Evolutionary conservation across 2,113 vertebrate species (phyloP), one percentile per base, ranked within the genome.

Genomic region (Philantomba maxwellii): DNA sequence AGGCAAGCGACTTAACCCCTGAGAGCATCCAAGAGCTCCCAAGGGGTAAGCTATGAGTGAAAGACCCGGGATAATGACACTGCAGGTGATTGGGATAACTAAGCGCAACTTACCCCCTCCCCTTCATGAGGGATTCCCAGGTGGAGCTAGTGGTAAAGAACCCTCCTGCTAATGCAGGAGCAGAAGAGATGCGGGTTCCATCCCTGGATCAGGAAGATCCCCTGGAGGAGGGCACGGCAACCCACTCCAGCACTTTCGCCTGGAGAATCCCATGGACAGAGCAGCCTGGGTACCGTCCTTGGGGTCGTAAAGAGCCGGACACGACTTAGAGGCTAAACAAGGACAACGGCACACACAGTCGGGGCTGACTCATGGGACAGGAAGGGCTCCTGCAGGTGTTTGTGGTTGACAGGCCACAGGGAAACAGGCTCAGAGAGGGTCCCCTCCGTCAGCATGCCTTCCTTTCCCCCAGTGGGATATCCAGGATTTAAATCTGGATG

Each of bases 221-320:
- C 1, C 36, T 26, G 12, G 21, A 75, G 70, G 23, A 75, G 23
- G 70, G 39, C 36, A 26, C 2, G 6, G 39, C 70, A 73, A 43
- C 70, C 39, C 70, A 26, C 36, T 43, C 36, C 21, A 39, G 23
- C 23, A 7, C 3, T 26, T 23, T 43, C 6, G 12, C 39, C 70
- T 26, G 12, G 39, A 43, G 39, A 43, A 75, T 43, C 5, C 23
- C 39, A 2, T 7, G 3, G 11, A 25, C 70, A 75, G 23, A 43
- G 70, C 6, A 75, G 39, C 23, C 36, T 43, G 70, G 23, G 39
- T 75, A 14, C 39, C 14, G 70, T 43, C 36, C 39, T 2, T 75
- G 39, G 70, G 23, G 23, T 43, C 0, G 1, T 14, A 43, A 43
- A 75, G 12, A 75, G 12, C 6, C 23, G 0, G 70, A 43, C 36